Base-by-base conservation (phyloP, 2,113 vertebrate species). In the Xenopus borealis region DNA sequence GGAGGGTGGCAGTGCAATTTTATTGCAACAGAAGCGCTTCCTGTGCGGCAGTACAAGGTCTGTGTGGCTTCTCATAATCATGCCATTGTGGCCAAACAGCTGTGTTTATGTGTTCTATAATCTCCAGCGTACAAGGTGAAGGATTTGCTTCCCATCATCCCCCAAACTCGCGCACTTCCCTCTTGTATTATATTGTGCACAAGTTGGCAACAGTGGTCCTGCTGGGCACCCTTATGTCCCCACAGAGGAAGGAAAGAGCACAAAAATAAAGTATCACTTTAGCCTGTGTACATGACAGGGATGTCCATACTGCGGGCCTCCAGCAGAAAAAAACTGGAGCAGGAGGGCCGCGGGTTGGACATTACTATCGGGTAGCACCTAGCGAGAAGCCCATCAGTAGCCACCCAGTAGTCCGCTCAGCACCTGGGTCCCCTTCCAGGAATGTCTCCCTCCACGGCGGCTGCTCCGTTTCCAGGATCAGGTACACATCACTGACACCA, bases 1-100 rank as follows among this genome's bases (percentile, higher is more conserved):
- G 68, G 85, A 83, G 84, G 82, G 20, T 52, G 19, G 44, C n/a
- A 67, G 81, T 80, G 79, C 82, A 77, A 84, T 87, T 50, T 83
- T 85, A 86, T 85, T 78, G 83, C 83, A n/a, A n/a, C n/a, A 83
- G 75, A 71, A 85, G 84, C 82, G 78, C 85, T 88, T 88, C 85
- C 85, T 87, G 87, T 83, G 83, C 73, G 85, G 85, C 82, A 85
- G 83, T 85, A 84, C 66, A 83, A 83, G 84, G 55, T 55, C 68
- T 44, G 53, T 70, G 55, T 44, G 68, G 68, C 55, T 70, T 27
- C 81, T 85, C 86, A 84, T 86, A 86, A 87, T 86, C 82, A 84
- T 85, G 85, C 84, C 87, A 85, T 86, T 85, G 85, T 84, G 85
- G 81, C 83, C 82, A 80, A 80, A 70, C 87, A 88, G 87, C 87